Evolutionary conservation across 2,113 vertebrate genomes (phyloP).

Genomic region (Conger conger): DNA sequence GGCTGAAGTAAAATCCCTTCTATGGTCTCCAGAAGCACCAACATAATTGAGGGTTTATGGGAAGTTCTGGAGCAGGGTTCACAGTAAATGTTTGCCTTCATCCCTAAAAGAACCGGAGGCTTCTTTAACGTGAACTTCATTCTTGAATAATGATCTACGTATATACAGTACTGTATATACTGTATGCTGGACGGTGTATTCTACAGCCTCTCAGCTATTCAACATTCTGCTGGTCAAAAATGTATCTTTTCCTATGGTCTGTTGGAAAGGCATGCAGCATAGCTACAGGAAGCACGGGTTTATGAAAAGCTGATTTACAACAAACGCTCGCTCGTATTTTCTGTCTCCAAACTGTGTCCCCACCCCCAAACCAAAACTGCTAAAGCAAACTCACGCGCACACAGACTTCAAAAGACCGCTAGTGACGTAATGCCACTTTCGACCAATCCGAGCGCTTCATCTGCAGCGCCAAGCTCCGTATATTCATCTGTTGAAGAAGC

Average conservation of each 20-base stretch:
- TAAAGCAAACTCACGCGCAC: background rate
- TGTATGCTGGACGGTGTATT: no score
- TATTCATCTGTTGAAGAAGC: slow-evolving; percentile 43
- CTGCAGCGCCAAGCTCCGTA: slow-evolving; percentile 58
- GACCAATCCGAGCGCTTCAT: slow-evolving; percentile 54
- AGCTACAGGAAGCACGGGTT: background rate
- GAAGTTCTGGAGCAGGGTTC: no score
- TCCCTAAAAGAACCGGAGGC: no score
- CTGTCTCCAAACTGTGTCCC: background rate
- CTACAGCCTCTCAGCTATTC: no score
- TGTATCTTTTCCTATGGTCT: no score
- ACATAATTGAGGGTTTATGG: no score
- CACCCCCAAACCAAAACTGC: background rate
- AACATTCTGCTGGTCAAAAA: background rate
- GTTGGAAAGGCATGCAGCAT: background rate
- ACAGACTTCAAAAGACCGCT: slow-evolving; percentile 37
- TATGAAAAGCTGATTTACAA: background rate
- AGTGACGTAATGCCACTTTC: slow-evolving; percentile 60
- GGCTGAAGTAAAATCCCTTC: no score
- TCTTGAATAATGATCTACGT: no score
- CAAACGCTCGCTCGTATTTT: background rate
- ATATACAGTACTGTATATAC: no score
- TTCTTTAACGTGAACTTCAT: no score
- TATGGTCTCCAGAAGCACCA: no score
- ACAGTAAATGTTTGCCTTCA: no score